Percentiles rank a stretch among this genome's conserved stretches.
These are phyloP conservation scores for Hylaeus volcanicus DNA, from an alignment of 1,140 invertebrate species.

Conservation along the genomic window DNA sequence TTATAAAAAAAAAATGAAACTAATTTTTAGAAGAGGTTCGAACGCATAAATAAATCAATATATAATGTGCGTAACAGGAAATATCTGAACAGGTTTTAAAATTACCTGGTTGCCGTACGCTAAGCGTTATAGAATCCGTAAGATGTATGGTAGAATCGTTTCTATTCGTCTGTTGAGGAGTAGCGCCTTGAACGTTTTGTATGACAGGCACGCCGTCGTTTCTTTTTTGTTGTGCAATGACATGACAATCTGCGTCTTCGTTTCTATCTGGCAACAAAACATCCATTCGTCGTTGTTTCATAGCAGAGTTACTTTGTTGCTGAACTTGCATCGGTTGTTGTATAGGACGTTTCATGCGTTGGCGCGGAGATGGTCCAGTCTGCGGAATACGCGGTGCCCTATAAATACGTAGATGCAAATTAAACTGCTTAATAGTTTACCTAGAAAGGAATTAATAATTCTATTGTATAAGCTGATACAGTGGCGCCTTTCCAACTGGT, in stretches of 20 bases:
- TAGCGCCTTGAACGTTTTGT: conserved; percentile 85
- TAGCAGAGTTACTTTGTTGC: conserved; percentile 53
- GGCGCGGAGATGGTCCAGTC: conserved; percentile 60
- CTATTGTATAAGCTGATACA: background rate
- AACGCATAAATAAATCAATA: conserved; percentile 10
- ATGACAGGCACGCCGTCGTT: conserved; percentile 87
- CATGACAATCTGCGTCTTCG: conserved; percentile 84
- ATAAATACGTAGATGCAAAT: conserved; percentile 34
- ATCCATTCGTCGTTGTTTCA: conserved; percentile 80
- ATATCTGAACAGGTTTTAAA: background rate
- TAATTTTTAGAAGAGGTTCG: conserved; percentile 39
- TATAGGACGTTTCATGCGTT: conserved; percentile 73
- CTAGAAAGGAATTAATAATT: background rate
- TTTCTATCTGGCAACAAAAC: conserved; percentile 82
- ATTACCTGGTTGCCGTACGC: conserved; percentile 81
- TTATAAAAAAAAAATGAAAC: conserved; percentile 10
- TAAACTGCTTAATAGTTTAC: conserved; percentile 7
- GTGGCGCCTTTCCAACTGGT: no score
- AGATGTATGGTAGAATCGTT: conserved; percentile 83
- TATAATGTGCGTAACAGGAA: conserved; percentile 18
- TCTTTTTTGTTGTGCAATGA: conserved; percentile 87
- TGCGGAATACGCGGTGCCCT: conserved; percentile 70
- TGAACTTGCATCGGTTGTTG: conserved; percentile 65
- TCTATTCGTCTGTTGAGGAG: conserved; percentile 77
- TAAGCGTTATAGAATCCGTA: conserved; percentile 85